phyloP scores from a whole-genome alignment of 2,888 invertebrate genomes.

The Oegoconia quadripuncta region DNA sequence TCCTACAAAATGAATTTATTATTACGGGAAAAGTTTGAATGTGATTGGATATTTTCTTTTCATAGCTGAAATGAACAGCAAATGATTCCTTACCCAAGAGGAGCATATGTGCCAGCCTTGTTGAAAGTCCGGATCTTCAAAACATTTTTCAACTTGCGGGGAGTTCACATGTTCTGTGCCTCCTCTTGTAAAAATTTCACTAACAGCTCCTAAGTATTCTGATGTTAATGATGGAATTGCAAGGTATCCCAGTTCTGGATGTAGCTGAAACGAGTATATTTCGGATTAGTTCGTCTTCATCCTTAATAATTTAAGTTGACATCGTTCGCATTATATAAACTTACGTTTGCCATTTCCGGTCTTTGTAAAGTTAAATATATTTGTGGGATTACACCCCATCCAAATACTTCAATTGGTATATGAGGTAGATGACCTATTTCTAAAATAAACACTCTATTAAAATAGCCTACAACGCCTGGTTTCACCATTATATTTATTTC shows the following conservation, averaged over 20 bases:
- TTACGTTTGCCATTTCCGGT: slow-evolving; percentile 44
- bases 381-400: slow-evolving; percentile 80
- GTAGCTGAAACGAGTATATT: slow-evolving; percentile 34
- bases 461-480: slow-evolving; percentile 77
- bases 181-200: slow-evolving; percentile 44
- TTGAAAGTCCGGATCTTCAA: slow-evolving; percentile 54
- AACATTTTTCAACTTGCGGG: slow-evolving; percentile 54
- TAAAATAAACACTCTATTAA: slow-evolving; percentile 62
- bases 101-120: slow-evolving; percentile 63
- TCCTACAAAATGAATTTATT: slow-evolving; percentile 43
- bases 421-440: slow-evolving; percentile 78
- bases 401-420: slow-evolving; percentile 72
- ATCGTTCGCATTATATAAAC: slow-evolving; percentile 7
- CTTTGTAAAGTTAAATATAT: slow-evolving; percentile 72
- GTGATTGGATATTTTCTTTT: too few relatives aligned
- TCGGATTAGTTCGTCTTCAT: neutral
- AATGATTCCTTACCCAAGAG: slow-evolving; percentile 38
- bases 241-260: slow-evolving; percentile 58
- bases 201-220: slow-evolving; percentile 57
- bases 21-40: too few relatives aligned
- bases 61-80: too few relatives aligned
- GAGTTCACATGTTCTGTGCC: slow-evolving; percentile 51
- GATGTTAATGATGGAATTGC: slow-evolving; percentile 64
- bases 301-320: neutral
- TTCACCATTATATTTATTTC: slow-evolving; percentile 67